Evolutionary conservation across 2,113 vertebrate species (phyloP), one percentile per base, ranked within the genome.

Genomic region (Nerophis ophidion): DNA sequence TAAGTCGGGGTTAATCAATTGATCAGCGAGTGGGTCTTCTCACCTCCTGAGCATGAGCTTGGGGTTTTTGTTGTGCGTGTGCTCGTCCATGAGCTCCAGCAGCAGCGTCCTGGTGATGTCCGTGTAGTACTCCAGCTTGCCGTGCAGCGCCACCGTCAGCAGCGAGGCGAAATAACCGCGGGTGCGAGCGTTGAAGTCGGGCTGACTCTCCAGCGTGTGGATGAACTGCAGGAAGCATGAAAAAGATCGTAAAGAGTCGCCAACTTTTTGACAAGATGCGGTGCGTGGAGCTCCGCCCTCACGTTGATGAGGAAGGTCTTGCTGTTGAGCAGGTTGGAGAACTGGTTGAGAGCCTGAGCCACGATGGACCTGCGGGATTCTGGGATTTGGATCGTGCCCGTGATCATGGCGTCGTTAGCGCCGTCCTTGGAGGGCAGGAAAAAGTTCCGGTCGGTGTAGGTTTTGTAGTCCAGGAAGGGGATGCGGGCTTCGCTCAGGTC

Each of bases 41-140:
- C 69, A 99, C 97, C 96, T 94, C 82, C 96, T 90, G 11, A 98
- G 90, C 95, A 99, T 97, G 48, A 98, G 90, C 77, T 99, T 99
- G 65, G 97, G 97, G 84, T 99, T 98, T 82, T 94, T 97, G 87
- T 90, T 95, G 69, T 86, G 81, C 61, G 94, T 94, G 11, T 99
- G 94, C 59, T 98, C 93, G 54, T 94, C 94, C 93, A 98, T 97
- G 72, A 99, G 88, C 79, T 98, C 94, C 75, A 98, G 86, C 84
- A 99, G 92, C 68, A 98, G 89, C 0, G 94, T 97, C 67, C 92
- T 93, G 93, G 98, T 94, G 88, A 99, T 96, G 85, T 98, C 96
- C 0, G 93, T 98, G 83, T 97, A 98, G 58, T 98, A 99, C 85
- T 98, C 97, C 68, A 98, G 87, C 57, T 98, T 98, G 8, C 96